A percentile compares a stretch with the other conserved stretches of the same genome.
These are phyloP conservation scores for Ceratosolen fusciceps DNA, from an alignment of 1,140 invertebrate species.

Conservation along the genomic window DNA sequence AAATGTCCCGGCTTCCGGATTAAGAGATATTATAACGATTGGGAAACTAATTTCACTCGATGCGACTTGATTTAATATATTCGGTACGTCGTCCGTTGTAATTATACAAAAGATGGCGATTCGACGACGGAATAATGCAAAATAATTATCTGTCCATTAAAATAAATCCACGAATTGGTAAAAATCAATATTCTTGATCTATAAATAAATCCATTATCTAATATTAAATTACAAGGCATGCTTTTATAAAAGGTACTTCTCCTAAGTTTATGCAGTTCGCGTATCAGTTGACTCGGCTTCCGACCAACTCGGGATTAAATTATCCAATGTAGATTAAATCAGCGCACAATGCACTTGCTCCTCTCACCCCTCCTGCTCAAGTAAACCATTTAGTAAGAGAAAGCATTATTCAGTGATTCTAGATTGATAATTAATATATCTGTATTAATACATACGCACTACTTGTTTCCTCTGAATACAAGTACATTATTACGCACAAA, in stretches of 20 bases:
- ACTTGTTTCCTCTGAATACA: too few relatives aligned
- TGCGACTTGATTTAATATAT: too few relatives aligned
- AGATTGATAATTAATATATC: constrained; percentile 26
- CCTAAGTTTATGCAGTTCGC: background rate
- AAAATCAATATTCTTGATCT: background rate
- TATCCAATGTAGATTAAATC: constrained; percentile 22
- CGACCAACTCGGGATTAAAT: constrained; percentile 28
- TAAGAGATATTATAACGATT: too few relatives aligned
- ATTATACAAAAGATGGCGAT: too few relatives aligned
- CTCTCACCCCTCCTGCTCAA: background rate
- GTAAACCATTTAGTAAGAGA: background rate
- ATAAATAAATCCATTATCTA: constrained; percentile 19
- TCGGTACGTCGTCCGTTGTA: too few relatives aligned
- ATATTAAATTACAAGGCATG: constrained; percentile 18
- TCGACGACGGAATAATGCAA: too few relatives aligned
- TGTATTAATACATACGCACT: too few relatives aligned
- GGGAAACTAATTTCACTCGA: too few relatives aligned
- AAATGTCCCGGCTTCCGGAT: too few relatives aligned
- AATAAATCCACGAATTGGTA: background rate
- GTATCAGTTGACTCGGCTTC: background rate
- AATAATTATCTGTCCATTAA: too few relatives aligned
- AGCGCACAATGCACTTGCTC: constrained; percentile 1
- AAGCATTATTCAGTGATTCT: background rate
- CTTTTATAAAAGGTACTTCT: background rate
- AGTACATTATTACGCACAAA: too few relatives aligned